phyloP scores from a whole-genome alignment of 2,888 invertebrate species.

The Pandemis heparana region DNA sequence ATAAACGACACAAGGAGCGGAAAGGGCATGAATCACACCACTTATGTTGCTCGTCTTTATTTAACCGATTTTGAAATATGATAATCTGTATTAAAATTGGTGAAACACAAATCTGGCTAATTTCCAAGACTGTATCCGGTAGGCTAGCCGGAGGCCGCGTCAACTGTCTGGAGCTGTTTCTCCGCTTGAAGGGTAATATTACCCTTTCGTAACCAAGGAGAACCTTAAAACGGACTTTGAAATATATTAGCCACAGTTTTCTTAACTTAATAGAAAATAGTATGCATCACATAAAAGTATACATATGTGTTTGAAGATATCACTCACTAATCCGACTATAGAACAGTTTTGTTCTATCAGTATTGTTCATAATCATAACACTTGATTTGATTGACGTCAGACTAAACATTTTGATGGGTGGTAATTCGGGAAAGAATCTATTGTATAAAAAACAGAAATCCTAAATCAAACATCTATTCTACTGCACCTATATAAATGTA shows the following conservation, averaged over 20 bases:
- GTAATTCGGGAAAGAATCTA: not conserved
- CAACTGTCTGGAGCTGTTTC: conserved; percentile 35
- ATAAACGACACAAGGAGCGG: conserved; percentile 41
- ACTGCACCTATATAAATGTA: not conserved
- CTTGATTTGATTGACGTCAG: conserved; percentile 5
- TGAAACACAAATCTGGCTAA: conserved; percentile 55
- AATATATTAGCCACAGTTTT: not conserved
- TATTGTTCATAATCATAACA: not conserved
- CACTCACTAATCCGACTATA: not conserved
- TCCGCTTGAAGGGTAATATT: conserved; percentile 12
- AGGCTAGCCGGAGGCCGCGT: conserved; percentile 45
- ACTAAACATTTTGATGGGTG: conserved; percentile 10
- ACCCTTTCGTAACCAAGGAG: not conserved
- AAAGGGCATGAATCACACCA: conserved; percentile 33
- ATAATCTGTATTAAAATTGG: conserved; percentile 63
- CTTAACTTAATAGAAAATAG: not conserved
- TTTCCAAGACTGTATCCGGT: conserved; percentile 52
- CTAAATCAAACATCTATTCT: not conserved
- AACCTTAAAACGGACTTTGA: not conserved
- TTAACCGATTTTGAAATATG: conserved; percentile 49
- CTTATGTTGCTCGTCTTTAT: conserved; percentile 32
- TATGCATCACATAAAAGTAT: not conserved
- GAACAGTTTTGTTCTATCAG: conserved; percentile 1
- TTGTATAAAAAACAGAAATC: not conserved
- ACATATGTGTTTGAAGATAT: not conserved